These are phyloP conservation scores for Apis florea DNA, from an alignment of 1,140 invertebrate species.

Conservation along the genomic window DNA sequence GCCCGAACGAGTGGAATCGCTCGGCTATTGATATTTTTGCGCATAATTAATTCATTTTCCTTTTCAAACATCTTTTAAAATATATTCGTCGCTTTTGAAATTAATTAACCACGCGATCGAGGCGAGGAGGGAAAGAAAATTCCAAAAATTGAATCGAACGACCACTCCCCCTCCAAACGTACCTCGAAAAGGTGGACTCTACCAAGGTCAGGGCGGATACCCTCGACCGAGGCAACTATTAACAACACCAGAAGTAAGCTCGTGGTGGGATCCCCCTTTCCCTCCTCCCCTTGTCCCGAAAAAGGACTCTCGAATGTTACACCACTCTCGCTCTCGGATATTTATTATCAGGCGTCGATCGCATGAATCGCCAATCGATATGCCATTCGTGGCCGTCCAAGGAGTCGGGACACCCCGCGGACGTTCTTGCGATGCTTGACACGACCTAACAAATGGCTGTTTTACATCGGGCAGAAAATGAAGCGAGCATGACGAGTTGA, in stretches of 20 bases:
- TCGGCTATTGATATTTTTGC: too few relatives aligned
- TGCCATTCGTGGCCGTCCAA: conserved; percentile 71
- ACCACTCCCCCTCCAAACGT: too few relatives aligned
- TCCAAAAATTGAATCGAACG: not conserved
- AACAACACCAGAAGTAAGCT: conserved; percentile 59
- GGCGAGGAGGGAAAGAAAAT: too few relatives aligned
- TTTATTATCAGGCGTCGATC: conserved; percentile 78
- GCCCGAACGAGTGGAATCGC: too few relatives aligned
- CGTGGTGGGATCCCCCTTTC: conserved; percentile 31
- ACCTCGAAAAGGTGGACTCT: not conserved
- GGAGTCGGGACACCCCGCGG: conserved; percentile 76
- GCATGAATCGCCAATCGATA: conserved; percentile 80
- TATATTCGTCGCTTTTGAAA: too few relatives aligned
- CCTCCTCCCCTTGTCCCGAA: not conserved
- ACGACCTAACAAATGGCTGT: conserved; percentile 80
- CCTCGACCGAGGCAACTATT: conserved; percentile 12
- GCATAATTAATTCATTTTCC: too few relatives aligned
- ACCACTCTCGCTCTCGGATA: conserved; percentile 67
- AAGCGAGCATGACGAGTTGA: conserved; percentile 80
- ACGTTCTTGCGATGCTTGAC: conserved; percentile 75
- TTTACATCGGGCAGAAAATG: conserved; percentile 80
- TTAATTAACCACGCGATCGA: too few relatives aligned
- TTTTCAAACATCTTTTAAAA: too few relatives aligned
- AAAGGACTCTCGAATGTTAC: conserved; percentile 53
- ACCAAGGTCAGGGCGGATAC: not conserved